Conservation (phyloP, 2,797 vertebrate genomes). For the Rhinogobio ventralis region DNA sequence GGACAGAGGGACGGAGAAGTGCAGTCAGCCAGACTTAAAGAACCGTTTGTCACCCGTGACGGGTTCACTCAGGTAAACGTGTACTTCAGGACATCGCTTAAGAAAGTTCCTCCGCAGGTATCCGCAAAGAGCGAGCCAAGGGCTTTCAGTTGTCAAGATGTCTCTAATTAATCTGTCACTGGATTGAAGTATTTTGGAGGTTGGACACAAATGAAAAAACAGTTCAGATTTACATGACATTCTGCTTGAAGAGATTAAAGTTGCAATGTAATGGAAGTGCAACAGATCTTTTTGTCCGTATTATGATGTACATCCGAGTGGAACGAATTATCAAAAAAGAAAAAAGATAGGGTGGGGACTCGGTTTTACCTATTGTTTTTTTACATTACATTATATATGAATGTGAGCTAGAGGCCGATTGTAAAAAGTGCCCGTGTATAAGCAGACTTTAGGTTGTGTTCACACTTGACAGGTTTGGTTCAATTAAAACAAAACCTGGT, state of each 20-base stretch:
- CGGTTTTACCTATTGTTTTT: not conserved
- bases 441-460: not conserved
- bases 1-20: constrained; percentile 64
- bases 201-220: not conserved
- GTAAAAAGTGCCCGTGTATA: not conserved
- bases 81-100: constrained; percentile 21
- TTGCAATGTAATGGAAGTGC: not conserved
- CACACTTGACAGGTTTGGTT: not conserved
- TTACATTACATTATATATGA: too few relatives aligned
- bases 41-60: constrained; percentile 79
- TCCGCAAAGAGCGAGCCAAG: constrained; percentile 11
- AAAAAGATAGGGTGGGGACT: not conserved
- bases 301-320: not conserved
- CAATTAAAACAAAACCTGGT: not conserved
- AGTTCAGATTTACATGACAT: constrained; percentile 5
- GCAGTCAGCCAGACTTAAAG: constrained; percentile 78
- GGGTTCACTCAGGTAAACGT: constrained; percentile 77
- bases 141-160: constrained; percentile 7
- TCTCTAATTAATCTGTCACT: constrained; percentile 23
- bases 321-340: not conserved
- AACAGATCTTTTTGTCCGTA: not conserved
- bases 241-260: constrained; percentile 2
- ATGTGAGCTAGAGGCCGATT: not conserved
- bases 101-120: constrained; percentile 9
- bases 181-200: not conserved